A percentile compares a stretch with the other conserved stretches of the same genome.
phyloP scores from a whole-genome alignment of 2,888 invertebrate genomes.

The Sminthurides aquaticus region DNA sequence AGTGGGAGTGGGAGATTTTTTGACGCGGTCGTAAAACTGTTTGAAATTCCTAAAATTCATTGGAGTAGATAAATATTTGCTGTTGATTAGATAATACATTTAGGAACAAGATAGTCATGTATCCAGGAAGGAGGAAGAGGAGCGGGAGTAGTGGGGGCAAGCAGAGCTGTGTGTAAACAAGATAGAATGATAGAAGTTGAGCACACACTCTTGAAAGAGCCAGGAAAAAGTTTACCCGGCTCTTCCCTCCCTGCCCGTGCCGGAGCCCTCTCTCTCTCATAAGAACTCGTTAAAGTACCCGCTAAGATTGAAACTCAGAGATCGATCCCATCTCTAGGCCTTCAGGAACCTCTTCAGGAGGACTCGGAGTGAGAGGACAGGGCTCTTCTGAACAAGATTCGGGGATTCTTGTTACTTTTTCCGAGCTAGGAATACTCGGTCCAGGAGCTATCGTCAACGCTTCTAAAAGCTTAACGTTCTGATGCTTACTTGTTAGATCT shows the following conservation, averaged over 20 bases:
- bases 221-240: background rate
- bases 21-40: background rate
- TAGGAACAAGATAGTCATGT: constrained; percentile 14
- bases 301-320: background rate
- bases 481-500: too few species aligned
- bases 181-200: background rate
- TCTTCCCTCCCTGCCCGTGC: background rate
- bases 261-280: too few species aligned
- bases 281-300: too few species aligned
- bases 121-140: background rate
- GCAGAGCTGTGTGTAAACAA: background rate
- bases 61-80: constrained; percentile 10
- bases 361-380: background rate
- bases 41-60: constrained; percentile 6
- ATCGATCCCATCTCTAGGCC: background rate
- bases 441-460: too few species aligned
- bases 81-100: constrained; percentile 13
- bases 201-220: background rate
- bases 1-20: background rate
- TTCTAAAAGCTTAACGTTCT: too few species aligned
- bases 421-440: too few species aligned
- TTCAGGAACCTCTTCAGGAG: background rate
- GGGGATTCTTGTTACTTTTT: too few species aligned
- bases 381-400: background rate
- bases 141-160: background rate